A percentile compares a stretch with the other conserved stretches of the same genome.
Conservation (phyloP, 2,888 invertebrate species). For the Choreutis nemorana region DNA sequence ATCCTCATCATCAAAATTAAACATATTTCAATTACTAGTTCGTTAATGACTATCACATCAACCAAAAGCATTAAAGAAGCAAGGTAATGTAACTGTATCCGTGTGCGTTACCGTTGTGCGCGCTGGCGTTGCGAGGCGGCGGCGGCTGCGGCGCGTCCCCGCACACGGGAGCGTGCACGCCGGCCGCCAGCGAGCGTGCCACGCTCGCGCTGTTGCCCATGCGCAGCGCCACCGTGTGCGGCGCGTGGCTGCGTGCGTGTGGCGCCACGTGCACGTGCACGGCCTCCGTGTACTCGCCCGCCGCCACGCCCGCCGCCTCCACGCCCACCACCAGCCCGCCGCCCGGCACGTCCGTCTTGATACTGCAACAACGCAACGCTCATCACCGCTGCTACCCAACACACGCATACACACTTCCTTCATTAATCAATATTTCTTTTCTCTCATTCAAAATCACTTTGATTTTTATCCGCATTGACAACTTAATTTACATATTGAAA, state of each 20-base stretch:
- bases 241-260: too few species aligned
- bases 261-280: too few species aligned
- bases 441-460: background rate
- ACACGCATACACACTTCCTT: background rate
- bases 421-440: background rate
- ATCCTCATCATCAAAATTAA: too few species aligned
- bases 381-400: constrained; percentile 10
- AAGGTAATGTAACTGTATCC: too few species aligned
- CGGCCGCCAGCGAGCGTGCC: constrained; percentile 43
- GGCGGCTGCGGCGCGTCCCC: constrained; percentile 36
- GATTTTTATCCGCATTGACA: too few species aligned
- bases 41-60: too few species aligned
- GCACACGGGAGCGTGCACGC: constrained; percentile 33
- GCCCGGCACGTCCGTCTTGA: constrained; percentile 36
- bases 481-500: too few species aligned
- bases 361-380: constrained; percentile 12
- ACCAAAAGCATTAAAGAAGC: too few species aligned
- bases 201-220: constrained; percentile 42
- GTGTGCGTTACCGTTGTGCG: constrained; percentile 4
- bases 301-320: constrained; percentile 34
- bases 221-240: too few species aligned
- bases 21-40: too few species aligned
- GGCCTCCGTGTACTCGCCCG: constrained; percentile 18
- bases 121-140: constrained; percentile 12
- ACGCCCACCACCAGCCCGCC: constrained; percentile 45